Conservation (phyloP, 2,113 vertebrate species). For the Hemicordylus capensis region DNA sequence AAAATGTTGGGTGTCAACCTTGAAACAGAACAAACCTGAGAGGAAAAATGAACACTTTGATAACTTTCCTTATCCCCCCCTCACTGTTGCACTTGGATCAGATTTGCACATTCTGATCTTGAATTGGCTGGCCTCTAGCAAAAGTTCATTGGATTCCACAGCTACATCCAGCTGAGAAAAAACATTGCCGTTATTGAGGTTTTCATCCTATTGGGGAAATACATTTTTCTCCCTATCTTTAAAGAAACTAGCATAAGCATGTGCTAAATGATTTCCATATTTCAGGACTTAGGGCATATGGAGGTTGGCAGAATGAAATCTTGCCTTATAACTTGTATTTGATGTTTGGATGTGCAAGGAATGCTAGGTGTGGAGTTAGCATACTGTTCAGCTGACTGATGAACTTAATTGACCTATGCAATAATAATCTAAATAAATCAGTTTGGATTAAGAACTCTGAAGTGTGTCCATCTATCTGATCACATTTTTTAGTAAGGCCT, state of each 20-base stretch:
- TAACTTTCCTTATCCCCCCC: slow-evolving; percentile 42
- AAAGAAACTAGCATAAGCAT: slow-evolving; percentile 35
- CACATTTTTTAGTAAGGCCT: background rate
- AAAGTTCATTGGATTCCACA: slow-evolving; percentile 64
- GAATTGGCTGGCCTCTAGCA: slow-evolving; percentile 55
- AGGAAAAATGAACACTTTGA: slow-evolving; percentile 47
- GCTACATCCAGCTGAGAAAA: slow-evolving; percentile 69
- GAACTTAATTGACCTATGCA: background rate
- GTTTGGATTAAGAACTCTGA: background rate
- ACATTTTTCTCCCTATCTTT: slow-evolving; percentile 66
- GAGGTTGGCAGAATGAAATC: background rate
- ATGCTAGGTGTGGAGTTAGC: rapidly evolving
- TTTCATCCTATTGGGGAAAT: slow-evolving; percentile 69
- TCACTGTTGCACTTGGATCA: slow-evolving; percentile 71
- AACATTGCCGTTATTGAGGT: slow-evolving; percentile 68
- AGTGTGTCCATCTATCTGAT: background rate
- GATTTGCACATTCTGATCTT: slow-evolving; percentile 52
- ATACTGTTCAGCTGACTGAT: background rate
- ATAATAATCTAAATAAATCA: background rate
- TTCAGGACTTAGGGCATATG: slow-evolving; percentile 15
- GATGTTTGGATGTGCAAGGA: slow-evolving; percentile 31
- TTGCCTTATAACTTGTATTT: background rate
- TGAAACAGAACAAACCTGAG: slow-evolving; percentile 37
- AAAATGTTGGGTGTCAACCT: slow-evolving; percentile 48
- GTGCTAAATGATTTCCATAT: slow-evolving; percentile 18